Percentiles rank a stretch among this genome's conserved stretches.
phyloP scores from a whole-genome alignment of 2,113 vertebrate genomes.

The Butorides virescens region DNA sequence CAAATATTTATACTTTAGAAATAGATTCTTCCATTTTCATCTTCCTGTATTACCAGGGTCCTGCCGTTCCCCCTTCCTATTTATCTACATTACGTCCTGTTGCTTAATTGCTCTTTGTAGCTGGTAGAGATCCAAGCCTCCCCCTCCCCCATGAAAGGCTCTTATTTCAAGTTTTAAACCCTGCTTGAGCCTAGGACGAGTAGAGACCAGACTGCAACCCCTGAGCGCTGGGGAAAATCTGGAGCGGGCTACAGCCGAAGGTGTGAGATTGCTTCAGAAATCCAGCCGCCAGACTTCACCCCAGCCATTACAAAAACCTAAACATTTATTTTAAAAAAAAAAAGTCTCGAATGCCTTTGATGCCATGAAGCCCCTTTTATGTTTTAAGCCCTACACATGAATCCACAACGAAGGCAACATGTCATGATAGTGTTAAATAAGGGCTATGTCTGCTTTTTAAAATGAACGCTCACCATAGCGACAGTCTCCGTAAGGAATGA shows the following conservation, averaged over 20 bases:
- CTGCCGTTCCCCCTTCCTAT: slow-evolving; percentile 21
- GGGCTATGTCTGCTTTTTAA: background rate
- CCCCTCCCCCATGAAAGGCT: slow-evolving; percentile 25
- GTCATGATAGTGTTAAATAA: slow-evolving; percentile 52
- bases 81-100: slow-evolving; percentile 37
- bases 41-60: background rate
- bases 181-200: background rate
- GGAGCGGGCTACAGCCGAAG: background rate
- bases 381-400: background rate
- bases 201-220: background rate
- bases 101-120: slow-evolving; percentile 49
- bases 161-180: slow-evolving; percentile 34
- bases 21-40: background rate
- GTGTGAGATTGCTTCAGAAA: background rate
- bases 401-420: background rate
- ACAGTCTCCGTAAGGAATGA: background rate
- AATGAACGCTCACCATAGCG: slow-evolving; percentile 22
- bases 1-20: background rate
- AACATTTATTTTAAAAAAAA: background rate
- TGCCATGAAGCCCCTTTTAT: background rate
- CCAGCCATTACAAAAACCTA: background rate
- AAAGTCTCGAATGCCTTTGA: background rate
- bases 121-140: background rate
- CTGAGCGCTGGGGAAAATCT: background rate
- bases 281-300: background rate